Conservation (phyloP, 92 coral and sea anemone species). For the Siderastrea radians region DNA sequence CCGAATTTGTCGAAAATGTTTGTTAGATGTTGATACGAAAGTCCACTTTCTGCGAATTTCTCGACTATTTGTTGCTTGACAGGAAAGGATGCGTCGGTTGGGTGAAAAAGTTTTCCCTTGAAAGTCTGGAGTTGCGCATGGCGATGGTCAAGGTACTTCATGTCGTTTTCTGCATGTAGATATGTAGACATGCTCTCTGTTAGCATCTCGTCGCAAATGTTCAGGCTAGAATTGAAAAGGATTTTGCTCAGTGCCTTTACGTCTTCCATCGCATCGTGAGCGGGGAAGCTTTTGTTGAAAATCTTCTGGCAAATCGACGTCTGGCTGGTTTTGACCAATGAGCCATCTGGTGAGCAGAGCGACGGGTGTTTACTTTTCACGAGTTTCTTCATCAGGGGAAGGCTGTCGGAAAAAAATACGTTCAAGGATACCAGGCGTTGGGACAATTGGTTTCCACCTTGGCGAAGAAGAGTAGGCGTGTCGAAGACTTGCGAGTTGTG, state of each 20-base stretch:
- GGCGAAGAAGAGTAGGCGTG: constrained; percentile 59
- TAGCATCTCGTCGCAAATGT: constrained; percentile 41
- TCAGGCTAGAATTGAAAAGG: constrained; percentile 49
- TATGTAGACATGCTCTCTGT: constrained; percentile 34
- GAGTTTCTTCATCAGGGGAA: constrained; percentile 54
- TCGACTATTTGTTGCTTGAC: constrained; percentile 33
- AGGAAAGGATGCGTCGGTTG: constrained; percentile 37
- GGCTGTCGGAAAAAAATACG: constrained; percentile 53
- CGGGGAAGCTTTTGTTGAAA: constrained; percentile 61
- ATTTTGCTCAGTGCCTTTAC: constrained; percentile 53
- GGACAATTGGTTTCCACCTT: constrained; percentile 33
- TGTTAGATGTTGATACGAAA: constrained; percentile 58
- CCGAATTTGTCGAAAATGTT: constrained; percentile 47
- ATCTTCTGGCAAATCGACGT: constrained; percentile 48
- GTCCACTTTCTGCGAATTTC: constrained; percentile 51
- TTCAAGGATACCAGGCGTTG: constrained; percentile 15
- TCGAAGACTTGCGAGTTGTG: constrained; percentile 67
- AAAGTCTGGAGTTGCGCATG: constrained; percentile 69
- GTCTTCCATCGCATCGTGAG: constrained; percentile 74
- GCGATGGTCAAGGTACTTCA: constrained; percentile 76
- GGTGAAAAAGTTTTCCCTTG: constrained; percentile 41
- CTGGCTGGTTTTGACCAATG: constrained; percentile 39
- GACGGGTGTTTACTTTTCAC: constrained; percentile 45
- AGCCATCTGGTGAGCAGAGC: constrained; percentile 50
- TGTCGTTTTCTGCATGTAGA: constrained; percentile 66